Evolutionary conservation across 1,140 invertebrate species (phyloP).

Genomic region (Pseudomyrmex concolor): DNA sequence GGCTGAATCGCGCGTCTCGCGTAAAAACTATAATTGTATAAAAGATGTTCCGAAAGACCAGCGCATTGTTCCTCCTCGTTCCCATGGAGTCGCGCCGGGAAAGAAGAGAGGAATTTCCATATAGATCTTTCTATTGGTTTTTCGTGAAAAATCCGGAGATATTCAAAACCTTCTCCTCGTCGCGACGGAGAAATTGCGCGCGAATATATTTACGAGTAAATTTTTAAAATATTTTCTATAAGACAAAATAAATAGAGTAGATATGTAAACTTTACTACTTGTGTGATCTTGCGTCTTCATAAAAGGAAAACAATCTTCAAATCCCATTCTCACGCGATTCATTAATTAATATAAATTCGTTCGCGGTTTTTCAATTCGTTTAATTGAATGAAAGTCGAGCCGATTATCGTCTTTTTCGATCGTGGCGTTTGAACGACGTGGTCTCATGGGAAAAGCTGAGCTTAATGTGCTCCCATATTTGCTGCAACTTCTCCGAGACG

Average conservation of each 20-base stretch:
- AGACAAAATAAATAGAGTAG: neutral
- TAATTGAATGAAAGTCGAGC: neutral
- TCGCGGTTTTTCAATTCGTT: neutral
- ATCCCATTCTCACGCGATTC: too few species aligned
- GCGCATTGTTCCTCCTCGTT: slow-evolving; percentile 52
- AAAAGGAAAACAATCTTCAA: too few species aligned
- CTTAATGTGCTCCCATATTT: slow-evolving; percentile 50
- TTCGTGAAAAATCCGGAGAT: slow-evolving; percentile 46
- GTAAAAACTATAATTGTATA: slow-evolving; percentile 83
- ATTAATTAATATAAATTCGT: slow-evolving; percentile 5
- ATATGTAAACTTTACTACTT: neutral
- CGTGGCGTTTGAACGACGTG: slow-evolving; percentile 32
- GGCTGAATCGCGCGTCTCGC: slow-evolving; percentile 68
- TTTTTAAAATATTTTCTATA: neutral
- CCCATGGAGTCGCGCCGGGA: slow-evolving; percentile 67
- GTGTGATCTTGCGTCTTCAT: neutral
- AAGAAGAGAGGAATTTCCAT: slow-evolving; percentile 72
- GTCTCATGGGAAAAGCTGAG: slow-evolving; percentile 30
- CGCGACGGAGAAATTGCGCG: slow-evolving; percentile 11
- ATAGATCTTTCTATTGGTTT: slow-evolving; percentile 66
- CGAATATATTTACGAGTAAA: slow-evolving; percentile 2
- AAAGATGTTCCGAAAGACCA: slow-evolving; percentile 74
- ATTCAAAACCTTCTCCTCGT: slow-evolving; percentile 50
- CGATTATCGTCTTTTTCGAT: slow-evolving; percentile 6
- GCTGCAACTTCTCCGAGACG: slow-evolving; percentile 64